Base-by-base conservation (phyloP, 2,888 invertebrate genomes). In the Mesochorus sp. region DNA sequence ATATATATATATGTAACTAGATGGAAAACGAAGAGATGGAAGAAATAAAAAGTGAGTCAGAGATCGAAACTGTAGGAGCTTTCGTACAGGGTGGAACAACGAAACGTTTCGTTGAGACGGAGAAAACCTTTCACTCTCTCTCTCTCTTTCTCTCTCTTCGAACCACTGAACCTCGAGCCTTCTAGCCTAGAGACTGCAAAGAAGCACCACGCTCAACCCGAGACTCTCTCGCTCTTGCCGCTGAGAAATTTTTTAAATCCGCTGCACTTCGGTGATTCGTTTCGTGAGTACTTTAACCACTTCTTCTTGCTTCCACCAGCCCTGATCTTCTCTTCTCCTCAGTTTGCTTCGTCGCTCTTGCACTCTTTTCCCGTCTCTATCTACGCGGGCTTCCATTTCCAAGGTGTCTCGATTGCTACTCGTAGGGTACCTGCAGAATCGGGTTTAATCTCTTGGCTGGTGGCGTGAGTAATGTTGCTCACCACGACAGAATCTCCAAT, bases 281-380 rank as follows among this genome's bases (percentile, higher is more conserved):
- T 78, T 70, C 49, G 59, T 51, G 62, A 78, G 68, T 78, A 73
- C 73, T 73, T 64, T 73, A 78, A 73, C 77, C 68, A 49, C 73
- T 70, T 73, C 51, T 67, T 26, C 21, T 34, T 67, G 61, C n/a
- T n/a, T n/a, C n/a, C n/a, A n/a, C n/a, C 37, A 67, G 12, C 47
- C 34, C 66, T 42, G 17, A 28, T 47, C 39, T 59, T 37, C 12
- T 28, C 42, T 47, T 57, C 14, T 68, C 17, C 31, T 34, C 57
- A 42, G 55, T 8, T 49, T 28, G 42, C 57, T 53, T 64, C 61
- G 51, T 49, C 61, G 44, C 72, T 67, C 55, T 44, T 57, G 26
- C 39, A 62, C 47, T 21, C 67, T 31, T 42, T 44, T 42, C 55
- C 39, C 49, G 39, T 19, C 49, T 57, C 51, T 51, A 68, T 68